These are phyloP conservation scores for Cheilosia grossa DNA, from an alignment of 2,888 invertebrate genomes.

Conservation along the genomic window DNA sequence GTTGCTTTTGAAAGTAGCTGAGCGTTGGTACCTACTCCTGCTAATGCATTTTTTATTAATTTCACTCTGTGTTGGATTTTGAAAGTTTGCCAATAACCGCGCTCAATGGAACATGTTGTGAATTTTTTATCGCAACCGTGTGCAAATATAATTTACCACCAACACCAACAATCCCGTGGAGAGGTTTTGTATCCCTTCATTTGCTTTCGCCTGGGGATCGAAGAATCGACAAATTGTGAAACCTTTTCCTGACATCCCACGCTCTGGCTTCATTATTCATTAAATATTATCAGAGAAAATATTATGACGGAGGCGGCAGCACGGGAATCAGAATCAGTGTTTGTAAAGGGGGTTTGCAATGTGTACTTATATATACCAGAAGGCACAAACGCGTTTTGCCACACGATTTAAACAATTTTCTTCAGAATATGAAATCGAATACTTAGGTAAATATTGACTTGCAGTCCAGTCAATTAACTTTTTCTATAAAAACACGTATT, in stretches of 20 bases:
- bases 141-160: constrained; percentile 72
- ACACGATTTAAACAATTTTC: constrained; percentile 65
- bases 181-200: constrained; percentile 61
- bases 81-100: constrained; percentile 72
- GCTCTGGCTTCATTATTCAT: constrained; percentile 72
- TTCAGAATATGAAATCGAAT: constrained; percentile 61
- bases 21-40: constrained; percentile 35
- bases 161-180: constrained; percentile 61
- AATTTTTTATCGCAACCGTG: constrained; percentile 72
- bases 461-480: constrained; percentile 72
- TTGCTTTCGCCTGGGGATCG: constrained; percentile 67
- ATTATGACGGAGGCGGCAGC: constrained; percentile 66
- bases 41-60: constrained; percentile 71
- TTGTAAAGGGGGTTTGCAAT: constrained; percentile 57
- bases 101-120: constrained; percentile 68
- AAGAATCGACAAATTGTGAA: constrained; percentile 70
- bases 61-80: constrained; percentile 58
- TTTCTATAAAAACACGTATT: constrained; percentile 28
- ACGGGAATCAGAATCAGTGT: constrained; percentile 57
- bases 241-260: constrained; percentile 73
- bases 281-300: constrained; percentile 72
- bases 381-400: constrained; percentile 51
- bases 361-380: constrained; percentile 41
- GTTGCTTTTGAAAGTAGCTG: constrained; percentile 46
- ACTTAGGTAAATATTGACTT: constrained; percentile 70